Evolutionary conservation across 2,888 invertebrate species (phyloP), one percentile per base, ranked within the genome.

Genomic region (Chaitophorus viminalis): DNA sequence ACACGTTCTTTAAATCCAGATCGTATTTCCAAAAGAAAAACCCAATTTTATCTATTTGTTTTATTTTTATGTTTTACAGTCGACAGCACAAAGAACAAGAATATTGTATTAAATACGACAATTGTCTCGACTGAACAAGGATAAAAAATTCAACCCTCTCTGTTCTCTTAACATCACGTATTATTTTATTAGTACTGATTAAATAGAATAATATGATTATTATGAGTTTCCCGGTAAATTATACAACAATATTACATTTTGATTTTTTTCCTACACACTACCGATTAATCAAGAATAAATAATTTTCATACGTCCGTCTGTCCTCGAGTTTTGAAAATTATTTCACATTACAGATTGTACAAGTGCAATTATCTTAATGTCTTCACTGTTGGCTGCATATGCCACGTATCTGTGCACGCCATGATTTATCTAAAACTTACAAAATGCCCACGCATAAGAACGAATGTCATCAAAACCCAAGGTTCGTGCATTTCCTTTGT

Each of bases 401-500:
- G 77, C 31, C 18, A 33, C 46, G 75, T 65, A 36, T 31, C 25
- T 21, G 17, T 60, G 31, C 60, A 46, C 68, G 76, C n/a, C 72
- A 78, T 54, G 29, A 54, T 68, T 72, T 52, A 77, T 85, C n/a
- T 39, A 21, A 72, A 72, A 74, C 52, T n/a, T 31, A 33, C 14
- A 36, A 39, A 39, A 46, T 46, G 39, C 68, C 85, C 77, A 31
- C 25, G 54, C 65, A n/a, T 25, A 68, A 77, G 18, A 76, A 52
- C 25, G 31, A 31, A 25, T 54, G 70, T 82, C 82, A 18, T 82
- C 82, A 33, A 68, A 78, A 72, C 39, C 70, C 78, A 86, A 86
- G 86, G 86, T 78, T 29, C 29, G 31, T 29, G 33, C 46, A 33
- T n/a, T 74, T 75, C 54, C 74, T 70, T 33, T 46, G 52, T 36